phyloP scores from a whole-genome alignment of 2,113 vertebrate genomes.

The Rousettus leschenaultii region DNA sequence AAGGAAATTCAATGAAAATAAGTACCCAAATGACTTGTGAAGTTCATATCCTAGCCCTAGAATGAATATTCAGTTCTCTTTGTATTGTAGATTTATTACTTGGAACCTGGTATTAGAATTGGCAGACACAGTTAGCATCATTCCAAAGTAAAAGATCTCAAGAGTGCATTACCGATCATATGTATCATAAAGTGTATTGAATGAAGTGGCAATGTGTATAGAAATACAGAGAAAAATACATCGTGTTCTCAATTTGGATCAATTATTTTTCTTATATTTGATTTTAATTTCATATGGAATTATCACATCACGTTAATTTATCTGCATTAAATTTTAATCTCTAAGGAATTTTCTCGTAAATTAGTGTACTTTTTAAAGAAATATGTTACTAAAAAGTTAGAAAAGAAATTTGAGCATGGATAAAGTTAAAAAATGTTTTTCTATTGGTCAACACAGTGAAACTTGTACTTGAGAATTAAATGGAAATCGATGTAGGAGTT shows the following conservation, averaged over 20 bases:
- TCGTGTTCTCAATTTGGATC: conserved; percentile 31
- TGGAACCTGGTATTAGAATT: conserved; percentile 67
- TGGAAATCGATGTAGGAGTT: conserved; percentile 7
- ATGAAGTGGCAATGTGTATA: conserved; percentile 21
- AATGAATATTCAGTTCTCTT: conserved; percentile 58
- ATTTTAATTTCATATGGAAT: not conserved
- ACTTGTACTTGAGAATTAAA: conserved; percentile 33
- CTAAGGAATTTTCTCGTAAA: conserved; percentile 25
- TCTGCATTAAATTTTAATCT: conserved; percentile 47
- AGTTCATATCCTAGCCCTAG: conserved; percentile 64
- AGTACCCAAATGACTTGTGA: conserved; percentile 52
- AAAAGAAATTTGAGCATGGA: conserved; percentile 14
- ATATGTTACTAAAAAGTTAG: conserved; percentile 17
- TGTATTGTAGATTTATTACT: conserved; percentile 63
- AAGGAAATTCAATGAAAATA: conserved; percentile 66
- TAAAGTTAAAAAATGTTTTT: conserved; percentile 26
- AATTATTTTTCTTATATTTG: conserved; percentile 34
- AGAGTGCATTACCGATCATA: conserved; percentile 30
- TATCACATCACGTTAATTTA: conserved; percentile 41
- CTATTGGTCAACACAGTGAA: not conserved
- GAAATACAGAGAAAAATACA: conserved; percentile 54
- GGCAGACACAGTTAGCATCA: conserved; percentile 70
- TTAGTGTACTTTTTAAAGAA: conserved; percentile 23
- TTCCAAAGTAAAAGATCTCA: conserved; percentile 67
- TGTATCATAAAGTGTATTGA: conserved; percentile 60